Evolutionary conservation across 2,113 vertebrate genomes (phyloP).

Genomic region (Lethenteron reissneri): DNA sequence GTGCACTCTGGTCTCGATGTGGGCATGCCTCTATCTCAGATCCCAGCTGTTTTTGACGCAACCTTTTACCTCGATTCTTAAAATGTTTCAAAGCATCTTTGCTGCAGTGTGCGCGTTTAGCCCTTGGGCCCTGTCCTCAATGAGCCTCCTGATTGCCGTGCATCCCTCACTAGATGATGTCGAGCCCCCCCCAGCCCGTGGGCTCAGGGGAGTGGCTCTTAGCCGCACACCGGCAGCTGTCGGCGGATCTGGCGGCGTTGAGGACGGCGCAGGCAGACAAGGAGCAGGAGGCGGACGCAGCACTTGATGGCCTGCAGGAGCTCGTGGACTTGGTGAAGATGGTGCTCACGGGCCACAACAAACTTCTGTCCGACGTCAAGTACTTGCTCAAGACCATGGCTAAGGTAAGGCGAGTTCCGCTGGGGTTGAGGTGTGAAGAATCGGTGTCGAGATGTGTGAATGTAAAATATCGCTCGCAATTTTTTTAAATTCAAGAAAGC

Average conservation of each 20-base stretch:
- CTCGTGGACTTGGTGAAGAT: slow-evolving; percentile 84
- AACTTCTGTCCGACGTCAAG: slow-evolving; percentile 77
- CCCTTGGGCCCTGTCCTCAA: too few relatives aligned
- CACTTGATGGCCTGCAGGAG: slow-evolving; percentile 67
- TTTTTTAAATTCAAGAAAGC: too few relatives aligned
- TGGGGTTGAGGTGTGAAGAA: too few relatives aligned
- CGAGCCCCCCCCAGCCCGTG: too few relatives aligned
- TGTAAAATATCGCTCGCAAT: too few relatives aligned
- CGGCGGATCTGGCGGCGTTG: slow-evolving; percentile 53
- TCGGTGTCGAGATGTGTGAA: too few relatives aligned
- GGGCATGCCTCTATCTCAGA: not conserved
- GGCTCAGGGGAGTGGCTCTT: slow-evolving; percentile 76
- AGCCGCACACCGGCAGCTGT: slow-evolving; percentile 59
- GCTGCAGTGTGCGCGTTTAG: too few relatives aligned
- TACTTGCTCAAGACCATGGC: slow-evolving; percentile 91
- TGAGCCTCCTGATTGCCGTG: too few relatives aligned
- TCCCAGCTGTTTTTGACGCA: too few relatives aligned
- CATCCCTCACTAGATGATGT: too few relatives aligned
- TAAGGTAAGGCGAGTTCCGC: slow-evolving; percentile 32
- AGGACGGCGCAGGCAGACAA: slow-evolving; percentile 50
- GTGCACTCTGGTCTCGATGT: not conserved
- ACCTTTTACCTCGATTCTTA: too few relatives aligned
- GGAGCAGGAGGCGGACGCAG: slow-evolving; percentile 63
- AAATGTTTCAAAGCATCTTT: too few relatives aligned
- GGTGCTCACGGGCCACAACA: slow-evolving; percentile 71